Evolutionary conservation across 2,888 invertebrate species (phyloP), one percentile per base, ranked within the genome.

Genomic region (Microplitis manilae): DNA sequence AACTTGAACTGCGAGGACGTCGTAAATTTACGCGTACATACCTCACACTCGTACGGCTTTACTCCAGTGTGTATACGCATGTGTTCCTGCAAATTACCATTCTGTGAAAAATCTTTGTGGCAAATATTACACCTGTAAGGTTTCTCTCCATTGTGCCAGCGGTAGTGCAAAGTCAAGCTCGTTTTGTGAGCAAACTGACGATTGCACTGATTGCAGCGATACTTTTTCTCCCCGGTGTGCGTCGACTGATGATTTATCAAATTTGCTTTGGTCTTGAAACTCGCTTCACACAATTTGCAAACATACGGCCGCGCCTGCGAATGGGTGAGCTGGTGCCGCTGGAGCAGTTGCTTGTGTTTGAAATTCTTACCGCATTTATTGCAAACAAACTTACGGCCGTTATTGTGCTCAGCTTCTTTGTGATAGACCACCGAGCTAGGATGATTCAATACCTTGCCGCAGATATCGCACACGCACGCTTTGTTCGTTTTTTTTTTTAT

Each of bases 301-400:
- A 90, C 87, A 84, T 92, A 94, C 0, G 93, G 94, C 60, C 95
- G 90, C 60, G 92, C 92, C 72, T 94, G 92, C 82, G 94, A 93
- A 92, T 98, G 94, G 81, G 96, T 93, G 82, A 95, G 87, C 91
- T 97, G 93, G 92, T 98, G 95, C 81, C 95, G 91, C 86, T 94
- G 93, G 81, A 96, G 90, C 73, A 95, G 90, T 86, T 94, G 94
- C 81, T 93, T 94, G 87, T 95, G 95, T 82, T 94, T 93, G 90
- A 96, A 96, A 76, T 92, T 91, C 88, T 95, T 95, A 71, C 93
- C 92, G 89, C 96, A 96, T 85, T 94, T 94, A 85, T 92, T 92
- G 88, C 96, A 96, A 60, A 94, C 93, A 88, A 94, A 96, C 78
- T 94, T 92, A 73, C 93, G 91, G 0, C 92, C 93, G 70, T 93